A percentile compares a stretch with the other conserved stretches of the same genome.
phyloP scores from a whole-genome alignment of 2,113 vertebrate species.

The Sinocyclocheilus rhinocerous region DNA sequence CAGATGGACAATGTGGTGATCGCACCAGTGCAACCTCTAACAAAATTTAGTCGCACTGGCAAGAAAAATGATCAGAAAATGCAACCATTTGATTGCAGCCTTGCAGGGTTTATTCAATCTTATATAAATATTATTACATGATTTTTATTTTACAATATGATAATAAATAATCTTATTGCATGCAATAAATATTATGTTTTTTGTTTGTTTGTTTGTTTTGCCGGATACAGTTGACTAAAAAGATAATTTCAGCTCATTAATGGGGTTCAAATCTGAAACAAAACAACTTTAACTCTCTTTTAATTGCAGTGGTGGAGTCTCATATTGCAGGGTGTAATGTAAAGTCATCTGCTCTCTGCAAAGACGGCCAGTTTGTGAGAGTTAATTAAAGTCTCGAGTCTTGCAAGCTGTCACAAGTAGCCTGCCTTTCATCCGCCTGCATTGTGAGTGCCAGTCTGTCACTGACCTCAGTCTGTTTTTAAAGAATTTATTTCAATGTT shows the following conservation, averaged over 20 bases:
- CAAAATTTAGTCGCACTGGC: too few relatives aligned
- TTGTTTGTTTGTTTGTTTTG: not conserved
- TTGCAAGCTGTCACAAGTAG: slow-evolving; percentile 7
- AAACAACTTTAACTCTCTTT: not conserved
- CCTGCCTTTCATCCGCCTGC: not conserved
- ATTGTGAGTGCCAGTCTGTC: slow-evolving; percentile 1
- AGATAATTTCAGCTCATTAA: not conserved
- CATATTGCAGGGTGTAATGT: slow-evolving; percentile 14
- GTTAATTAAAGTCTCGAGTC: slow-evolving; percentile 24
- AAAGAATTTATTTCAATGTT: not conserved
- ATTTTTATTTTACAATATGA: not conserved
- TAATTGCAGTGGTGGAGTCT: not conserved
- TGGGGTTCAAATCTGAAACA: slow-evolving; percentile 10
- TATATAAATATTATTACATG: not conserved
- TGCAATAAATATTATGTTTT: not conserved
- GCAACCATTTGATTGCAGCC: too few relatives aligned
- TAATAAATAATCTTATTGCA: not conserved
- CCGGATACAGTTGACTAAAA: not conserved
- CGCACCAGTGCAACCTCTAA: too few relatives aligned
- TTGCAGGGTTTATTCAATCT: too few relatives aligned
- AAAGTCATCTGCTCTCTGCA: not conserved
- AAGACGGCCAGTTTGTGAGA: not conserved
- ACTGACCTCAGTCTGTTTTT: not conserved
- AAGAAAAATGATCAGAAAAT: too few relatives aligned
- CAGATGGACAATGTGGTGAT: too few relatives aligned